These are phyloP conservation scores for Penaeus indicus DNA, from an alignment of 1,140 invertebrate genomes.

Conservation along the genomic window DNA sequence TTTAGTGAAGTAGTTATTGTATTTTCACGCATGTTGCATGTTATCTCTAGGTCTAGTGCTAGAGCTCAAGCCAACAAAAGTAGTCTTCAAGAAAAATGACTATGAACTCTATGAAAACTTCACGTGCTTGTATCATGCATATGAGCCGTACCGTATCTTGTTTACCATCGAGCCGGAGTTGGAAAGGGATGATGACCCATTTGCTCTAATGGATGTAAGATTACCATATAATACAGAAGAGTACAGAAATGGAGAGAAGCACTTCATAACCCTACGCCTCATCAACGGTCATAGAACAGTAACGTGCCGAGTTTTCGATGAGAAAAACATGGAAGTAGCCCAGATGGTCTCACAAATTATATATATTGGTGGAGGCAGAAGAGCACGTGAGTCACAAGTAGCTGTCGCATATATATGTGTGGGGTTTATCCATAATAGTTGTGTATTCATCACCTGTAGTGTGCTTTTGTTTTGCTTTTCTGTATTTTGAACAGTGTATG, in stretches of 20 bases:
- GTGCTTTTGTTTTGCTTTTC: too few relatives aligned
- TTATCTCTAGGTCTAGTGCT: constrained; percentile 59
- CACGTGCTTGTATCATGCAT: constrained; percentile 61
- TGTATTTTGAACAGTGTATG: too few relatives aligned
- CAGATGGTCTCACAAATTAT: constrained; percentile 53
- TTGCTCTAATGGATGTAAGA: constrained; percentile 30
- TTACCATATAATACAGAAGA: constrained; percentile 22
- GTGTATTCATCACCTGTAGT: too few relatives aligned
- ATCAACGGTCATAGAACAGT: constrained; percentile 42
- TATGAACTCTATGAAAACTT: constrained; percentile 49
- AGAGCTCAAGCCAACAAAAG: constrained; percentile 53
- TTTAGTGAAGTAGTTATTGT: background rate
- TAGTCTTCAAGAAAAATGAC: constrained; percentile 52
- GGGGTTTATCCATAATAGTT: background rate
- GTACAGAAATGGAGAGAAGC: constrained; percentile 48
- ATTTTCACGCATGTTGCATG: constrained; percentile 43
- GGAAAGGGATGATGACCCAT: constrained; percentile 12
- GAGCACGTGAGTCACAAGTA: constrained; percentile 24
- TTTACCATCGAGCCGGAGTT: constrained; percentile 36
- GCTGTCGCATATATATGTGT: background rate
- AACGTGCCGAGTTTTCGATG: constrained; percentile 52
- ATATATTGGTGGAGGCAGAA: constrained; percentile 33
- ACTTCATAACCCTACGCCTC: constrained; percentile 38
- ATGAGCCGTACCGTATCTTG: constrained; percentile 50
- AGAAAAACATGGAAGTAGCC: constrained; percentile 47